Percentiles rank a stretch among this genome's conserved stretches.
Evolutionary conservation across 2,113 vertebrate genomes (phyloP).

Genomic region (Pomatorhinus ruficollis): DNA sequence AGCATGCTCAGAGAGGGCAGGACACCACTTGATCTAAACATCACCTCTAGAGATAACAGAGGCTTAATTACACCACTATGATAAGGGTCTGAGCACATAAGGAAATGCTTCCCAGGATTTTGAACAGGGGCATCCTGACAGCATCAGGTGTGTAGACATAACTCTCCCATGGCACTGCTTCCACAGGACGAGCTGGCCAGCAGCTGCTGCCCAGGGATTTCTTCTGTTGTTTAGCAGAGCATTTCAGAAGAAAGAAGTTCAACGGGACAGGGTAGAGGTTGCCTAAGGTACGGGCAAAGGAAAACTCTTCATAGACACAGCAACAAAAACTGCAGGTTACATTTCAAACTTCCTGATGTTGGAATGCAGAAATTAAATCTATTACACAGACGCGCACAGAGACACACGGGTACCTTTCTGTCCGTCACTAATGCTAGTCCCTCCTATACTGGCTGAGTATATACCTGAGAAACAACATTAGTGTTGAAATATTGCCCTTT

Average conservation of each 20-base stretch:
- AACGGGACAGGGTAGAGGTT: background rate
- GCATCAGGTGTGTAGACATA: background rate
- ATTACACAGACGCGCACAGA: background rate
- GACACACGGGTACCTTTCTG: conserved; percentile 35
- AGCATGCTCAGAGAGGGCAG: background rate
- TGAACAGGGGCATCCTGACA: background rate
- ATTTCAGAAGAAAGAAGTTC: background rate
- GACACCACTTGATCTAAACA: background rate
- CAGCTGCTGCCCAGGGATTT: background rate
- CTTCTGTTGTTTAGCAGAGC: background rate
- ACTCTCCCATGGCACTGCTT: background rate
- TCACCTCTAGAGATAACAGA: background rate
- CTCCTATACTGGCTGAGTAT: conserved; percentile 66
- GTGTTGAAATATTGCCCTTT: conserved; percentile 81
- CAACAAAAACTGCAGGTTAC: background rate
- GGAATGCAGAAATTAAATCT: background rate
- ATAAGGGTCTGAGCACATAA: background rate
- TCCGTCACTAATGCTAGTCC: conserved; percentile 50
- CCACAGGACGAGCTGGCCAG: background rate
- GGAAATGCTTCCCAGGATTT: background rate
- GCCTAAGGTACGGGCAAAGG: background rate
- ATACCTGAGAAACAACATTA: conserved; percentile 87
- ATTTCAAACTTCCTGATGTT: background rate
- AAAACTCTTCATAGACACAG: background rate
- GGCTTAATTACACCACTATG: background rate